These are phyloP conservation scores for Sinodicranocentrus sp. DNA, from an alignment of 2,888 invertebrate species.

Conservation along the genomic window DNA sequence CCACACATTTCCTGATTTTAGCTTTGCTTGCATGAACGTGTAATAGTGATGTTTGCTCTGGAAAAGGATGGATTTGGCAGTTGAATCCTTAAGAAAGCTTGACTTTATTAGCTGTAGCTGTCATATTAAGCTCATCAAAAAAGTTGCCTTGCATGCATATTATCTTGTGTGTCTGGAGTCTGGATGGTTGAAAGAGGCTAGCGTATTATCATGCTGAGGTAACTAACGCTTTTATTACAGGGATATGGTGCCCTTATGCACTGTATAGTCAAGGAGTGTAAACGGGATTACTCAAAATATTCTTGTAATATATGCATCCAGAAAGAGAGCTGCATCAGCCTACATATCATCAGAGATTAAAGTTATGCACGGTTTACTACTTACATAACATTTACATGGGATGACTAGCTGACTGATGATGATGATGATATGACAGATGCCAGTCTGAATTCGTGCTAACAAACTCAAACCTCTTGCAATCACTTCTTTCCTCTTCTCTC, in stretches of 20 bases:
- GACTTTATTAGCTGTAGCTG: conserved; percentile 65
- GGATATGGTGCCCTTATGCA: conserved; percentile 31
- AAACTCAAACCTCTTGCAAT: conserved; percentile 23
- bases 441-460: conserved; percentile 49
- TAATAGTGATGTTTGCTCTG: neutral
- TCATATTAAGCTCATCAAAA: conserved; percentile 64
- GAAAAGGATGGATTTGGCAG: conserved; percentile 1
- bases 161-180: neutral
- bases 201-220: conserved; percentile 46
- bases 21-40: conserved; percentile 4
- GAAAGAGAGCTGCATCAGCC: neutral
- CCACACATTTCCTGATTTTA: too few species aligned
- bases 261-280: conserved; percentile 15
- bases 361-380: neutral
- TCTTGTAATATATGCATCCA: neutral
- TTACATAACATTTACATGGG: conserved; percentile 12
- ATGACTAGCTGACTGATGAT: conserved; percentile 12
- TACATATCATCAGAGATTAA: too few species aligned
- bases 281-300: neutral
- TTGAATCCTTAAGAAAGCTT: conserved; percentile 15
- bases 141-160: conserved; percentile 52
- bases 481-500: conserved; percentile 18
- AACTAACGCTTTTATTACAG: conserved; percentile 52
- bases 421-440: conserved; percentile 63
- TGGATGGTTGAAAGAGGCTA: conserved; percentile 39